phyloP scores from a whole-genome alignment of 2,113 vertebrate genomes.

The Pleuronectes platessa region DNA sequence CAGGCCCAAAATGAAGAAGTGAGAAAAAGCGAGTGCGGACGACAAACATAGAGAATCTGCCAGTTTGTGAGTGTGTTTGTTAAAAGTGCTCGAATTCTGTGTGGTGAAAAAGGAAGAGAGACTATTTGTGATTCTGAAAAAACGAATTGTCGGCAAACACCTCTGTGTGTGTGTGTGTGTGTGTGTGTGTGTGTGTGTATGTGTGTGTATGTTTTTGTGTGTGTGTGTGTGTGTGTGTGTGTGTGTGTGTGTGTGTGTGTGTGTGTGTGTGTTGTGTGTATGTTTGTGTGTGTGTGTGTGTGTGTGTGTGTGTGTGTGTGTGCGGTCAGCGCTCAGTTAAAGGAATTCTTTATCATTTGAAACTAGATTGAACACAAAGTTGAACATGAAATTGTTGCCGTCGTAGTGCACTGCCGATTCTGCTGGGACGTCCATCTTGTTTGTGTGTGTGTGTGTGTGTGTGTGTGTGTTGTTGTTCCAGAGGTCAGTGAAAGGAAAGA shows the following conservation, averaged over 20 bases:
- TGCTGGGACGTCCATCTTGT: neutral
- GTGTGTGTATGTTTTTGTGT: no score
- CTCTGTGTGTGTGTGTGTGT: no score
- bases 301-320: conserved; percentile 15
- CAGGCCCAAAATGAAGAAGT: conserved; percentile 64
- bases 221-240: no score
- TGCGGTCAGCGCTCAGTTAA: conserved; percentile 22
- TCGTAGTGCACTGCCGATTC: conserved; percentile 17
- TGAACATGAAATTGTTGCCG: conserved; percentile 14
- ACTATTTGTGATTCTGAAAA: no score
- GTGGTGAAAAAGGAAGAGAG: no score
- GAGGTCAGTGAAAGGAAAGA: conserved; percentile 14
- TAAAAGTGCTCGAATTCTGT: no score
- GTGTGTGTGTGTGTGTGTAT: neutral
- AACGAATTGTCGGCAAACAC: no score
- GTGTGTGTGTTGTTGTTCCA: neutral
- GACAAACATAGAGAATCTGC: no score
- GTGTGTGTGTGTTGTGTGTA: conserved; percentile 7
- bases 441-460: conserved; percentile 5
- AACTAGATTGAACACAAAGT: neutral
- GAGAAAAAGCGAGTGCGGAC: conserved; percentile 42
- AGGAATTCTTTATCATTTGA: no score
- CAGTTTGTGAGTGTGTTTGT: neutral
- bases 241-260: conserved; percentile 9
- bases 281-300: no score